Base-by-base conservation (phyloP, 2,797 vertebrate species). In the Muscicapa striata region DNA sequence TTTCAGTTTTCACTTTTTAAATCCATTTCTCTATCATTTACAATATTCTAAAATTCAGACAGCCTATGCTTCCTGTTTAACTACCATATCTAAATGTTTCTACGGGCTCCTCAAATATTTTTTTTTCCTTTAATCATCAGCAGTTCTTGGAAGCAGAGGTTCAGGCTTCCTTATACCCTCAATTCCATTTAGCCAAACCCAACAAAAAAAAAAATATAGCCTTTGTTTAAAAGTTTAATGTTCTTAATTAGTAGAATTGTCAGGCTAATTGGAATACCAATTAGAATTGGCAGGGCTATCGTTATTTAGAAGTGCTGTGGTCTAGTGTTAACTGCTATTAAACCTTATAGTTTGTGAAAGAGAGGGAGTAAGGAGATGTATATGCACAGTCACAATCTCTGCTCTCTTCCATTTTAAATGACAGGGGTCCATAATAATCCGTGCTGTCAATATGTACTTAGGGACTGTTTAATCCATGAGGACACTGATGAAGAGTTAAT, bases 141-240 rank as follows among this genome's bases (percentile, higher is more conserved):
- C 58, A 93, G 1, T 48, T 82, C 61, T 92, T 73, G 69, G 38
- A 61, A 85, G 46, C 32, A 88, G 73, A 70, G 84, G 89, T 70
- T 89, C 77, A 85, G 89, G 18, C 38, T 94, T 22, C 46, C 45
- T 29, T 43, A 41, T 38, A 74, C 59, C 36, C 72, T 83, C 66
- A 59, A 84, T 94, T 96, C 93, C 93, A 95, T 98, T 98, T 97
- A 96, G 95, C 95, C 94, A 95, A 96, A 97, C 81, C 88, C 91
- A 97, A 97, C 94, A 43, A 45, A 46, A 96, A 92, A 96, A 97
- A 96, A 91, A 95, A 83, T 93, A 97, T 97, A 97, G 95, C 89
- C 93, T 98, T 98, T 98, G 94, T 97, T 98, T 97, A 98, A 98
- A 98, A 98, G 97, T 98, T 98, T 98, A 97, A 97, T 97, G 97